Percentiles rank a stretch among this genome's conserved stretches.
Evolutionary conservation across 2,797 vertebrate species (phyloP).

Genomic region (Anguilla megastoma): DNA sequence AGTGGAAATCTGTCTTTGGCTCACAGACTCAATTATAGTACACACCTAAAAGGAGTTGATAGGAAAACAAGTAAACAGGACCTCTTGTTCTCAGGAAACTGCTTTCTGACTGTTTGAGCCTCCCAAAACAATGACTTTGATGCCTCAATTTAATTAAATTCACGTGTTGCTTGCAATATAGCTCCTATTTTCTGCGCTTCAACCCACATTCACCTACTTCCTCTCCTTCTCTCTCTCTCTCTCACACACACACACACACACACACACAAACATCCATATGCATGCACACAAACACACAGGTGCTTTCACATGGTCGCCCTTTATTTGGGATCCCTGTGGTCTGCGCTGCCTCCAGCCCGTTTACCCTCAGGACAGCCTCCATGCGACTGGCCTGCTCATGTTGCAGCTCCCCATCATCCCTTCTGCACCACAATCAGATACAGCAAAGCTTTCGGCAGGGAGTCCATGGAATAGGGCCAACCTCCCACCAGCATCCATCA

Average conservation of each 20-base stretch:
- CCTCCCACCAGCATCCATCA: background rate
- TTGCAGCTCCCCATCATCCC: background rate
- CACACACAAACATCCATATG: background rate
- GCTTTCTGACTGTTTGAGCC: background rate
- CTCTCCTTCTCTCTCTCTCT: too few species aligned
- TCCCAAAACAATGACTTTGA: background rate
- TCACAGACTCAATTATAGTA: background rate
- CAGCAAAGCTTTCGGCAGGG: background rate
- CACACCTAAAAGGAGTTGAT: background rate
- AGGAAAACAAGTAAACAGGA: background rate
- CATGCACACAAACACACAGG: background rate
- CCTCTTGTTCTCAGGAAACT: background rate
- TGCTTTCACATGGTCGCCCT: background rate
- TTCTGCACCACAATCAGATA: background rate
- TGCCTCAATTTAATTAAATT: background rate
- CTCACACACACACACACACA: background rate
- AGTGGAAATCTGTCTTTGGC: background rate
- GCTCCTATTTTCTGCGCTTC: background rate
- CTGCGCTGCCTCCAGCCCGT: background rate
- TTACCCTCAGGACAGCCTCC: background rate
- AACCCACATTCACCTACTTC: background rate
- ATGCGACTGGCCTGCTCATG: background rate
- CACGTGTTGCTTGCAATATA: background rate
- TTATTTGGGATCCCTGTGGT: background rate
- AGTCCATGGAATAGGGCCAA: background rate